These are phyloP conservation scores for Chloroclysta siterata DNA, from an alignment of 2,888 invertebrate genomes.

Conservation along the genomic window DNA sequence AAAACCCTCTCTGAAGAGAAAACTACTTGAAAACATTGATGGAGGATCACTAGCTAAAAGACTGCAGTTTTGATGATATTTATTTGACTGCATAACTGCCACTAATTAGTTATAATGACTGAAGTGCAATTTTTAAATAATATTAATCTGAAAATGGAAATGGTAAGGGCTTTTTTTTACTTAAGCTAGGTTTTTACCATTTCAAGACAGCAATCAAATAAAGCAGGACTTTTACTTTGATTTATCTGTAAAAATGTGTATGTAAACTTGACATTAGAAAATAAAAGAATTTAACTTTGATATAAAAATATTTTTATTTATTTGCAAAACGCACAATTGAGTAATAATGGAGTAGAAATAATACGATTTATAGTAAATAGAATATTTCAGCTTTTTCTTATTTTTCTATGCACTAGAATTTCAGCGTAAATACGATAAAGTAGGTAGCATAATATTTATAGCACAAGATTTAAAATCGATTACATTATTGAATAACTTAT, in stretches of 20 bases:
- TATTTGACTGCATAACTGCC: constrained; percentile 38
- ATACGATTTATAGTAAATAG: constrained; percentile 49
- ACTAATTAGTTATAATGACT: constrained; percentile 42
- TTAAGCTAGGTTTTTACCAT: constrained; percentile 14
- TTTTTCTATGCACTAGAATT: constrained; percentile 62
- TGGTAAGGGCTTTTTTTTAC: constrained; percentile 20
- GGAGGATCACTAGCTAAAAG: constrained; percentile 88
- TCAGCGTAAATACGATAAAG: constrained; percentile 44
- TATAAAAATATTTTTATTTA: constrained; percentile 55
- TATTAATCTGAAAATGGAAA: constrained; percentile 33
- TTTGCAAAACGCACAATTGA: constrained; percentile 47
- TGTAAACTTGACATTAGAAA: constrained; percentile 43
- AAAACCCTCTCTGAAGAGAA: constrained; percentile 90
- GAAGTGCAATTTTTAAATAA: constrained; percentile 56
- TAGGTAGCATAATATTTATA: constrained; percentile 39
- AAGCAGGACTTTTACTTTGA: constrained; percentile 49
- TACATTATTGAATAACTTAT: constrained; percentile 37
- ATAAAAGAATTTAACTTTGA: constrained; percentile 54
- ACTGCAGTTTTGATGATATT: constrained; percentile 84
- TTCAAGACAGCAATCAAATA: constrained; percentile 29
- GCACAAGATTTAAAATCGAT: constrained; percentile 41
- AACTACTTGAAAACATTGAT: constrained; percentile 89
- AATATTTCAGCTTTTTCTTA: constrained; percentile 56
- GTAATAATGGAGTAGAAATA: constrained; percentile 44
- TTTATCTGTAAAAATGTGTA: constrained; percentile 38